These are phyloP conservation scores for Deilephila elpenor DNA, from an alignment of 2,888 invertebrate species.

Conservation along the genomic window DNA sequence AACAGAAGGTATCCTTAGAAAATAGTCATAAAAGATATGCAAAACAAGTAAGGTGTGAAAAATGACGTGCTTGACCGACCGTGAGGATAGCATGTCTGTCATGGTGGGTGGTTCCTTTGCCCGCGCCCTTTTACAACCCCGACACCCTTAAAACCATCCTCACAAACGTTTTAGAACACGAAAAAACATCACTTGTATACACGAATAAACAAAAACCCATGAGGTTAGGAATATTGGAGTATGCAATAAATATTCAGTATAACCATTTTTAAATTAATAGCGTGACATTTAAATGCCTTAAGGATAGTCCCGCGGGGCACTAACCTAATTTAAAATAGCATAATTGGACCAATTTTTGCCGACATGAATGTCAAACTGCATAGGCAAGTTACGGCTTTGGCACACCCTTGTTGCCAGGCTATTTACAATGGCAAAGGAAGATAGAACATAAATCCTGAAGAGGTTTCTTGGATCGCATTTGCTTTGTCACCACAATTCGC, in stretches of 20 bases:
- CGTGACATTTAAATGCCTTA: conserved; percentile 19
- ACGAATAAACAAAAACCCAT: conserved; percentile 13
- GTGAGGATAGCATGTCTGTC: conserved; percentile 48
- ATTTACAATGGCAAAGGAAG: not conserved
- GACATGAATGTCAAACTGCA: not conserved
- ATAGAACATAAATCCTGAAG: not conserved
- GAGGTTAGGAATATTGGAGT: too few species aligned
- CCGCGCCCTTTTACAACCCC: conserved; percentile 49
- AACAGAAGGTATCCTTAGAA: not conserved
- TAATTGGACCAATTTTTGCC: conserved; percentile 1
- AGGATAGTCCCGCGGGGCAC: not conserved
- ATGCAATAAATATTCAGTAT: not conserved
- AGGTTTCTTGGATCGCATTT: not conserved
- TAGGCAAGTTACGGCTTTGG: not conserved
- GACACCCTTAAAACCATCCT: conserved; percentile 44
- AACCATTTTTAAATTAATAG: not conserved
- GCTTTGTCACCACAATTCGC: not conserved
- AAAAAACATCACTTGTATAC: not conserved
- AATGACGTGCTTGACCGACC: conserved; percentile 24
- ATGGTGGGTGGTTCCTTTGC: conserved; percentile 54
- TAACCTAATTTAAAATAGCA: conserved; percentile 10
- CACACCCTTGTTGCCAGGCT: not conserved
- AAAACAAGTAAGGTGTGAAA: not conserved
- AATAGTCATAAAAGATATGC: not conserved
- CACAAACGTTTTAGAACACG: conserved; percentile 15